Evolutionary conservation across 2,797 vertebrate genomes (phyloP), one percentile per base, ranked within the genome.

Genomic region (Sandelia bainsii): DNA sequence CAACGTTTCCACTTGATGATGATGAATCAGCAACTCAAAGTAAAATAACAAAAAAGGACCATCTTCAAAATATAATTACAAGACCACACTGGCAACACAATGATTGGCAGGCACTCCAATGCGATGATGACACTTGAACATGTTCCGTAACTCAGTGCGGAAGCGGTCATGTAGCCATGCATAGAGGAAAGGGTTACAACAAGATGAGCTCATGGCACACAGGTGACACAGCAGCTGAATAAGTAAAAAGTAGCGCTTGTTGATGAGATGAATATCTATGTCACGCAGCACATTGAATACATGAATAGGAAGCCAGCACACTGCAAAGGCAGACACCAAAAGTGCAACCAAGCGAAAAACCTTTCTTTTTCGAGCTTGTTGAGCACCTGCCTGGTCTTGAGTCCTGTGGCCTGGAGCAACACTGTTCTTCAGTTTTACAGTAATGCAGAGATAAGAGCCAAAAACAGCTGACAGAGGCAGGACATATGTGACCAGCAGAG

Each of bases 211-310:
- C 96, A 96, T 96, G 75, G 96, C 96, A 53, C 95, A 91, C 69
- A 96, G 93, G 87, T 96, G 96, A 75, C 96, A 96, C 59, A 96
- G 91, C 77, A 96, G 90, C 72, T 96, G 96, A 68, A 96, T 94
- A 44, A 96, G 93, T 44, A 96, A 76, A 72, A 96, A 96, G 80
- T 94, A 95, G 44, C 90, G 94, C 87, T 96, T 96, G 91, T 95
- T 90, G 60, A 96, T 96, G 29, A 96, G 94, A 64, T 79, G 86
- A 48, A 96, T 96, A 88, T 96, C 93, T 7, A 96, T 92, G 89
- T 97, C 96, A 64, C 96, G 95, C 86, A 97, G 91, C 42, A 96
- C 85, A 23, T 95, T 97, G 89, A 97, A 97, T 70, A 96, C 93
- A 6, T 97, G 96, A 67, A 97, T 93, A 8, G 96, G 96, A 77